phyloP scores from a whole-genome alignment of 2,797 vertebrate genomes.

The Myotis planiceps region DNA sequence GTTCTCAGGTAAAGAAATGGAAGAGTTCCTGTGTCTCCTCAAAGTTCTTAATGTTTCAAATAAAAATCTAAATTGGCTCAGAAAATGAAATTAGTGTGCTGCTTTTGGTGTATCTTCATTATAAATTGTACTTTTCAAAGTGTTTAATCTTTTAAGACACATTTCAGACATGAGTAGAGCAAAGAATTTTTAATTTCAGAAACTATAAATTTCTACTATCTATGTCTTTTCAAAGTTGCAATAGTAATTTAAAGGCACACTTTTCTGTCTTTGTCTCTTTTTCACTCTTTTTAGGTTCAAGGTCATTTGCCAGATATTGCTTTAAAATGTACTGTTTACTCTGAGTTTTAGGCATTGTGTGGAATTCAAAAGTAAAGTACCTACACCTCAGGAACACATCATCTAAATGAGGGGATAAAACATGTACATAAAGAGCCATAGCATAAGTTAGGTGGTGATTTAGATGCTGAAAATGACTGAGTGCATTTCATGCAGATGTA shows the following conservation, averaged over 20 bases:
- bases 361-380: background rate
- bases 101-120: background rate
- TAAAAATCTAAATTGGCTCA: constrained; percentile 40
- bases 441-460: background rate
- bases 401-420: background rate
- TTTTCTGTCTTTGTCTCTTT: constrained; percentile 11
- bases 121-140: constrained; percentile 10
- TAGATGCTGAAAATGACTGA: background rate
- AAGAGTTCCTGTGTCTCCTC: background rate
- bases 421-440: background rate
- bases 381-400: background rate
- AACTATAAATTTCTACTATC: constrained; percentile 11
- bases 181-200: constrained; percentile 17
- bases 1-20: constrained; percentile 23
- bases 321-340: constrained; percentile 1
- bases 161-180: background rate
- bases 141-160: constrained; percentile 36
- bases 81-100: constrained; percentile 22
- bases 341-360: background rate
- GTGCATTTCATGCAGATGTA: background rate
- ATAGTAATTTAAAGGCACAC: constrained; percentile 22
- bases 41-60: background rate
- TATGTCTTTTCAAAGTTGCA: constrained; percentile 28
- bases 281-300: background rate
- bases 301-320: constrained; percentile 18